phyloP scores from a whole-genome alignment of 2,797 vertebrate species.

The Gallinago nigripennis region DNA sequence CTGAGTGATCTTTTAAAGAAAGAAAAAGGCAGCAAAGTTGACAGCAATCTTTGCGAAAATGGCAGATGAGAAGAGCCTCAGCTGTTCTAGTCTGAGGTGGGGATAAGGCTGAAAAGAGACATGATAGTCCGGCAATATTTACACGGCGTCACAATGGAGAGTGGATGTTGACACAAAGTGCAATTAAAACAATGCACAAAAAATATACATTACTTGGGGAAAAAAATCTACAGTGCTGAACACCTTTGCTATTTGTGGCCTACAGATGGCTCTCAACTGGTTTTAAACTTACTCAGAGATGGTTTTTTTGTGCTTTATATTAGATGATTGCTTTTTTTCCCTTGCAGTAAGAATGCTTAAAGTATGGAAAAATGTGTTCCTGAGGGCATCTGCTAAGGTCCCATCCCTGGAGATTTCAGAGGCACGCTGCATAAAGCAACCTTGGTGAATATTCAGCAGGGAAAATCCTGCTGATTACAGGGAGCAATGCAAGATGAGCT shows the following conservation, averaged over 20 bases:
- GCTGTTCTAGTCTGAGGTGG: background rate
- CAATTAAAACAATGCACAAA: background rate
- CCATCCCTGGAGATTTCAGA: background rate
- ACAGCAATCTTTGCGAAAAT: background rate
- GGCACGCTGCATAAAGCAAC: background rate
- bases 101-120: background rate
- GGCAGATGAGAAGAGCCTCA: background rate
- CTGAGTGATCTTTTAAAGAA: slow-evolving; percentile 15
- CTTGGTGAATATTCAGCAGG: slow-evolving; percentile 37
- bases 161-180: background rate
- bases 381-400: slow-evolving; percentile 28
- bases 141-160: background rate
- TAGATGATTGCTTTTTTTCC: background rate
- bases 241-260: slow-evolving; percentile 17
- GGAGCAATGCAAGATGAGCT: slow-evolving; percentile 12
- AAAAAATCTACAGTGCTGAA: background rate
- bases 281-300: background rate
- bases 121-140: background rate
- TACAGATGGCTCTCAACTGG: slow-evolving; percentile 24
- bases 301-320: background rate
- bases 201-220: background rate
- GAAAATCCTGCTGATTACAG: slow-evolving; percentile 48
- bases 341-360: background rate
- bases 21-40: background rate
- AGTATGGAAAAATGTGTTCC: slow-evolving; percentile 19